Evolutionary conservation across 2,888 invertebrate species (phyloP), one percentile per base, ranked within the genome.

Genomic region (Scaeva pyrastri): DNA sequence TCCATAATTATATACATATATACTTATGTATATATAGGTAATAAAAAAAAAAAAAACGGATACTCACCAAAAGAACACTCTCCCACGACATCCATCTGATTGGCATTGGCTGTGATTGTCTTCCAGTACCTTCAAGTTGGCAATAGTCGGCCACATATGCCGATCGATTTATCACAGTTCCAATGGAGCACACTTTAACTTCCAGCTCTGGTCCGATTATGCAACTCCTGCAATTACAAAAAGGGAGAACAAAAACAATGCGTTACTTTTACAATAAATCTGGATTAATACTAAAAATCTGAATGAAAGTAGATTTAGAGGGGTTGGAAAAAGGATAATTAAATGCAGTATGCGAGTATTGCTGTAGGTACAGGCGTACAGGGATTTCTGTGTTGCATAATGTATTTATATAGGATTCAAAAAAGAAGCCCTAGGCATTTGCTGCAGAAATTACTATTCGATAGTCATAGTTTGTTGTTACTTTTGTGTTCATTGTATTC

Each of bases 71-170:
- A 84, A 97, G 93, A 88, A 97, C 95, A 90, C 96, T 96, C 91
- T 97, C 97, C 96, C 97, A 97, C 23, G 97, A 95, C 97, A 97
- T 97, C 97, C 97, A 97, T 89, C 97, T 94, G 89, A 97, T 95
- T 21, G 97, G 97, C 89, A 97, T 93, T 31, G 94, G 94, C 88
- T 92, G 92, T 48, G 92, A 91, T 89, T 92, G 92, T 85, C 93
- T 91, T 78, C 95, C 94, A 87, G 94, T 93, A 78, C 95, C 96
- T 89, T 96, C 96, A 88, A 96, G 93, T 90, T 95, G 94, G 93
- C 96, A 97, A 92, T 97, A 97, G 93, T 97, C 97, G 75, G 95
- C 94, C 64, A 94, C 93, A 92, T 97, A 97, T 85, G 95, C 93
- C 89, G 94, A 94, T 88, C 96, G 94, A 89, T 95, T 95, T 91